These are phyloP conservation scores for Pseudomyrmex sp. DNA, from an alignment of 1,140 invertebrate genomes.

Conservation along the genomic window DNA sequence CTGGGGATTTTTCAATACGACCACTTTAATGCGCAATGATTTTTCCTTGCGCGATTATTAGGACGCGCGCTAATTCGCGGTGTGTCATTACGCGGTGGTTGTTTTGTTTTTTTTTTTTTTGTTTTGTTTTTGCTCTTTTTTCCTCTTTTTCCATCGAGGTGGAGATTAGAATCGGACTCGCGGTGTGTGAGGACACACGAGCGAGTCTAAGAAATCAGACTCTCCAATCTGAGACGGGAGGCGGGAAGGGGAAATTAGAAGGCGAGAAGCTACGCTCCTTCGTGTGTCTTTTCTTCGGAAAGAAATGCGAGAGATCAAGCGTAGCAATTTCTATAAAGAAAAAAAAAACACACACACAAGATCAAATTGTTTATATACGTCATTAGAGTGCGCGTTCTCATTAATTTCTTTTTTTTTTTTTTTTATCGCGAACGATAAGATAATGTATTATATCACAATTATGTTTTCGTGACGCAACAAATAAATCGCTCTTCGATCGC, in stretches of 20 bases:
- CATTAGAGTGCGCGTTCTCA: neutral
- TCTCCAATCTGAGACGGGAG: slow-evolving; percentile 29
- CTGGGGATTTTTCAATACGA: slow-evolving; percentile 2
- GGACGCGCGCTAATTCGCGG: slow-evolving; percentile 25
- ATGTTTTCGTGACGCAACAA: slow-evolving; percentile 4
- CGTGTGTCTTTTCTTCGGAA: slow-evolving; percentile 36
- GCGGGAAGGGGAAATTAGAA: slow-evolving; percentile 37
- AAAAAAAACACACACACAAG: neutral
- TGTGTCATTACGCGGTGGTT: slow-evolving; percentile 18
- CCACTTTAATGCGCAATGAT: neutral
- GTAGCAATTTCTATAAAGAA: neutral
- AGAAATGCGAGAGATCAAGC: slow-evolving; percentile 19
- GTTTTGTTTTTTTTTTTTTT: neutral
- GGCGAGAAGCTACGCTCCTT: slow-evolving; percentile 33
- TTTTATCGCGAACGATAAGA: neutral
- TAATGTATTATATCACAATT: neutral
- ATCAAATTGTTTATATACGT: neutral
- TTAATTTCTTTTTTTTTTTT: too few species aligned
- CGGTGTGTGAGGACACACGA: slow-evolving; percentile 15
- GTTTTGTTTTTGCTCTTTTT: neutral
- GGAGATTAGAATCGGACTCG: slow-evolving; percentile 26
- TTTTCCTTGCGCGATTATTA: slow-evolving; percentile 10
- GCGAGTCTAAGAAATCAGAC: slow-evolving; percentile 47
- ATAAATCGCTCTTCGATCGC: slow-evolving; percentile 7
- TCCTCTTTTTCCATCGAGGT: neutral